Percentiles rank a stretch among this genome's conserved stretches.
These are phyloP conservation scores for Aplocera efformata DNA, from an alignment of 2,888 invertebrate genomes.

Conservation along the genomic window DNA sequence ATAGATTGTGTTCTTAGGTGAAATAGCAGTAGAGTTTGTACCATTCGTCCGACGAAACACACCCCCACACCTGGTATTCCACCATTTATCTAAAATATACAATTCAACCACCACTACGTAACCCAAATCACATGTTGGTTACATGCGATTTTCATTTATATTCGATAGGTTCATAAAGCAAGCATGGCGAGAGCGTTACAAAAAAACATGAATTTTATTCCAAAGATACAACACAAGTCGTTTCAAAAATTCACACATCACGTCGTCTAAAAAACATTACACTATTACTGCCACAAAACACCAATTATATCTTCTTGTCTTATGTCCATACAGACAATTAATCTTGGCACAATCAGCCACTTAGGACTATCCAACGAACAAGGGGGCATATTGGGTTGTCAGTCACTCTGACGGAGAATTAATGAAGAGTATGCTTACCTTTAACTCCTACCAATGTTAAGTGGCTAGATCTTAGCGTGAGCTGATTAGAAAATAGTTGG, in stretches of 20 bases:
- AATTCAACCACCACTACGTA: too few species aligned
- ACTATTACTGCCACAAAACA: constrained; percentile 14
- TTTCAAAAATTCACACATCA: constrained; percentile 1
- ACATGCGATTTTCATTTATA: too few species aligned
- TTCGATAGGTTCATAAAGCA: too few species aligned
- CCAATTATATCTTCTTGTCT: constrained; percentile 17
- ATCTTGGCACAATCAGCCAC: constrained; percentile 47
- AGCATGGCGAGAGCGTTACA: too few species aligned
- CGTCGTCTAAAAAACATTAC: not conserved
- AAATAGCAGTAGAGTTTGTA: too few species aligned
- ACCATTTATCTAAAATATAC: too few species aligned
- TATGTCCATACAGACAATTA: constrained; percentile 30
- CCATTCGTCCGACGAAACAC: too few species aligned
- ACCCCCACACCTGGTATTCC: too few species aligned
- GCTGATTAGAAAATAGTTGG: constrained; percentile 7
- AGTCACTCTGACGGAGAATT: constrained; percentile 41
- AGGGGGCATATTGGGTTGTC: constrained; percentile 47
- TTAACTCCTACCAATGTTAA: constrained; percentile 36
- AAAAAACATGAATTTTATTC: too few species aligned
- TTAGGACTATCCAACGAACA: constrained; percentile 28
- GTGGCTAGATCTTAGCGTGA: constrained; percentile 18
- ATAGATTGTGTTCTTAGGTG: too few species aligned
- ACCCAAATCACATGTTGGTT: too few species aligned
- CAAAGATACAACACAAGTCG: constrained; percentile 3
- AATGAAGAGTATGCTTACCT: constrained; percentile 30